Evolutionary conservation across 2,888 invertebrate species (phyloP), one percentile per base, ranked within the genome.

Genomic region (Galerucella calmariensis): DNA sequence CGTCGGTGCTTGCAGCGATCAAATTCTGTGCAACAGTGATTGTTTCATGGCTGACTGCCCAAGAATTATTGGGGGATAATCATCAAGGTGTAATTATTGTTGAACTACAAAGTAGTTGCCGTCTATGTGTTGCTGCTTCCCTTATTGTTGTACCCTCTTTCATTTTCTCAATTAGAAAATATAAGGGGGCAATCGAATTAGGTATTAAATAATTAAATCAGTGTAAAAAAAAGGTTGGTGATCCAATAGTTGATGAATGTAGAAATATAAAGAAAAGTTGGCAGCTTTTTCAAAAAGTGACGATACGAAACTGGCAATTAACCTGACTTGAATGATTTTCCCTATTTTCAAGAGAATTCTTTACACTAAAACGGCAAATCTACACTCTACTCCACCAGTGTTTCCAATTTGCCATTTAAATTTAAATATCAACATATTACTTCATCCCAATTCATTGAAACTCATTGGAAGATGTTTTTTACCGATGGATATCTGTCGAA

Each of bases 31-130:
- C 9, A 65, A 65, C 63, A 65, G 46, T 59, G 71, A 72, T 75
- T 75, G 72, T 69, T 75, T 68, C 69, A 69, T 56, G 75, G 65
- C 24, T 61, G 69, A 67, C 72, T 75, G 75, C 69, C 62, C 69
- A 44, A 66, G 72, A 75, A 35, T 75, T 75, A 72, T 75, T 75
- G 62, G 66, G 73, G 72, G 72, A 72, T 75, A 75, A 75, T 69
- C 62, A 46, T 65, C 16, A 71, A 71, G 71, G 71, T 71, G 71
- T 71, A 71, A 71, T 71, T 71, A 71, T 71, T 71, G 44, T 56
- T 62, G 56, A 56, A 65, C 63, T 63, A 63, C 41, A 63, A 46
- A 63, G 63, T 63, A 63, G 63, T 20, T 44, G 46, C 63, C 53
- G 53, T 20, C 53, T 56, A 56, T 56, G 53, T 56, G 53, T 56